Base-by-base conservation (phyloP, 2,797 vertebrate species). In the Chromis chromis region DNA sequence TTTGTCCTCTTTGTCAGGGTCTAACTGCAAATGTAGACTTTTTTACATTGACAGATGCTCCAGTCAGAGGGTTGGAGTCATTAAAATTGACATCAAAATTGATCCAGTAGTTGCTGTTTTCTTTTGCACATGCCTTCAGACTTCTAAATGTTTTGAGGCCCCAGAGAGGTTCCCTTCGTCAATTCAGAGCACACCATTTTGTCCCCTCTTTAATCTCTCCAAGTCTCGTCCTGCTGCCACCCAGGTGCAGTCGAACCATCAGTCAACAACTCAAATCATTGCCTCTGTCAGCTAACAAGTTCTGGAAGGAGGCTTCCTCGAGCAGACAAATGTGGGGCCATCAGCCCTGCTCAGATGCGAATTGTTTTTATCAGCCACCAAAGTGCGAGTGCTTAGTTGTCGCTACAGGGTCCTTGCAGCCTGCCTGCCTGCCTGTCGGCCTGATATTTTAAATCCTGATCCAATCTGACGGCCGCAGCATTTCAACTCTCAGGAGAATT, bases 401-500 rank as follows among this genome's bases (percentile, higher is more conserved):
- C 65, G 4, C 60, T 79, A 53, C 60, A 44, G 40, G 14, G 53
- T 67, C 42, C 66, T 76, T 31, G 52, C 57, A 74, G 78, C 46
- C 21, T 39, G 73, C 22, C 77, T 54, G 54, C 63, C 17, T 68
- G 63, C 27, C 52, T 58, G 27, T 42, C 39, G 8, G 69, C 21
- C 69, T 69, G 64, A 76, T 82, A 69, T 80, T 82, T 78, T 48
- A 81, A 86, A 78, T 78, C 79, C 74, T 78, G 72, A 90, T 88
- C 63, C 52, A 83, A 84, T 78, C 76, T 83, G 88, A 80, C 56
- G 16, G 72, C 64, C 1, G 8, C 52, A 9, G 68, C 65, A 76
- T 85, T 83, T 79, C 33, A 78, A 78, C 60, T 78, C 80, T 64
- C 49, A 33, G 42, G 59, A 82, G 70, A 63, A 25, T 25, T 25